Evolutionary conservation across 1,140 invertebrate species (phyloP), one percentile per base, ranked within the genome.

Genomic region (Sminthurinus signatus): DNA sequence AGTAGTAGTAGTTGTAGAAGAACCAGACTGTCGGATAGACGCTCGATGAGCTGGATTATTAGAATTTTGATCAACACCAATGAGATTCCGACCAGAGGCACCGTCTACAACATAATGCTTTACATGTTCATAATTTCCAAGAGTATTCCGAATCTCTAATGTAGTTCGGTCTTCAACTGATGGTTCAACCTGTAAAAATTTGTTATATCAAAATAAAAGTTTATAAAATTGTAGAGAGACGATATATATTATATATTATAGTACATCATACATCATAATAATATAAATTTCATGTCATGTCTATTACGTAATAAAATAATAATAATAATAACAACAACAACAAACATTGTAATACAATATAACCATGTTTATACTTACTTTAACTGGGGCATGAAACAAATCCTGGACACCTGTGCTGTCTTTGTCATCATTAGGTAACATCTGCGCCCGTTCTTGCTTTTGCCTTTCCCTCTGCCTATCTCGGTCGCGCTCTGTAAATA

Each of bases 401-500:
- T 77, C 67, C 73, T 75, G 60, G 46, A 62, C 52, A 60, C 50
- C 62, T 55, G 64, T 44, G 25, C 60, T 54, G 21, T 68, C 70
- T 68, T 82, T 81, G 72, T 83, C 82, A 67, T 80, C 81, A 72
- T 82, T 80, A 73, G 81, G 81, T 73, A 83, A 82, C 81, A 85
- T 85, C 76, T 85, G 84, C 72, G 83, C 84, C 61, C 86, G 80
- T 73, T 84, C 84, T 75, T 84, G 82, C 75, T 84, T 80, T 76
- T 87, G 85, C 75, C 81, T 79, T 78, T 88, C 85, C 66, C 86
- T 83, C 75, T 85, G 82, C 70, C 85, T 80, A 76, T 86, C 85
- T 75, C 84, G 81, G 74, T 86, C 85, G 58, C 68, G 69, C 62
- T 70, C 69, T 70, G 51, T 29, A 59, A 64, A 65, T n/a, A 68